Evolutionary conservation across 2,113 vertebrate genomes (phyloP).

Genomic region (Phyllostomus discolor): DNA sequence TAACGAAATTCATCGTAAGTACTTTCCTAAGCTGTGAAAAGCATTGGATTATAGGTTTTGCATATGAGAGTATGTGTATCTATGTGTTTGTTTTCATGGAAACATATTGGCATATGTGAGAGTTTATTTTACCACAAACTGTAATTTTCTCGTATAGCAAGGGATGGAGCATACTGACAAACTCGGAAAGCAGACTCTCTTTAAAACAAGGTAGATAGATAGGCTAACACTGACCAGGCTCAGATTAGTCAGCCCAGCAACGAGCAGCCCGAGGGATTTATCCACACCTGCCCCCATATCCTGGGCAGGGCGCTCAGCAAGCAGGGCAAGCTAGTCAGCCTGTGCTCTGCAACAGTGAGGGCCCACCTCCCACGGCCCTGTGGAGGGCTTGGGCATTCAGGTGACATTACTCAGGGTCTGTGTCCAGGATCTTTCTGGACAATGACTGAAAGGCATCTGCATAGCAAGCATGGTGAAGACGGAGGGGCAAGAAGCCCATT

Average conservation of each 20-base stretch:
- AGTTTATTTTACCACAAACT: background rate
- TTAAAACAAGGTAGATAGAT: background rate
- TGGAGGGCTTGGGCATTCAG: background rate
- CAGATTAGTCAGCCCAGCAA: background rate
- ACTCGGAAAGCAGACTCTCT: background rate
- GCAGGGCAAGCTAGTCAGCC: background rate
- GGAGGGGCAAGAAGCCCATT: background rate
- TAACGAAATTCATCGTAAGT: constrained; percentile 89
- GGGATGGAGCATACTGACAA: background rate
- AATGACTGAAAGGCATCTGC: background rate
- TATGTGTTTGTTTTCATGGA: background rate
- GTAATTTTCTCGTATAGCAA: background rate
- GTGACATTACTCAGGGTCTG: background rate
- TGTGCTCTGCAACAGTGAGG: background rate
- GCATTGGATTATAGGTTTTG: background rate
- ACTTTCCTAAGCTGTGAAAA: background rate
- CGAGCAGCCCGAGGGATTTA: background rate
- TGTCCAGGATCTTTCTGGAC: background rate
- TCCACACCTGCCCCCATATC: fast-evolving
- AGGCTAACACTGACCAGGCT: no score
- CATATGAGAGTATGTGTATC: background rate
- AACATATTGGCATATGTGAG: background rate
- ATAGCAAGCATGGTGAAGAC: background rate
- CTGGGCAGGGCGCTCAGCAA: background rate
- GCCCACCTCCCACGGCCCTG: no score